phyloP scores from a whole-genome alignment of 2,797 vertebrate species.

The Brachyrhaphis roseni region DNA sequence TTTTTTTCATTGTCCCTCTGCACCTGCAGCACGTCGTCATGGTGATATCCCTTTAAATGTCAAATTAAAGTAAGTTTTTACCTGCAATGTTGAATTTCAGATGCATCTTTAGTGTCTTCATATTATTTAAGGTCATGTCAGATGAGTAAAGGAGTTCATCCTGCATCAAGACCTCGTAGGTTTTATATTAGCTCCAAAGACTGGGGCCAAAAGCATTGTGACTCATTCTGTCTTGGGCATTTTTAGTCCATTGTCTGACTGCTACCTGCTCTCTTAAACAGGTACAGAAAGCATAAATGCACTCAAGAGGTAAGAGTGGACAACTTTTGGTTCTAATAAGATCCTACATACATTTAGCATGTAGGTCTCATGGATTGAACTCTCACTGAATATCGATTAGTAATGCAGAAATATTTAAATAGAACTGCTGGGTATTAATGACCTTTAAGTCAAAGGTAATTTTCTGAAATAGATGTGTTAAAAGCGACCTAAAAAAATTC shows the following conservation, averaged over 20 bases:
- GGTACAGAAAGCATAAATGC: too few species aligned
- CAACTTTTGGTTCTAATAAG: not conserved
- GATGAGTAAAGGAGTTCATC: not conserved
- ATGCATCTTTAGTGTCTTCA: not conserved
- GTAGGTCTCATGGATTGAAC: not conserved
- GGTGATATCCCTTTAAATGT: not conserved
- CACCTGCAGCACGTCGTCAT: constrained; percentile 7
- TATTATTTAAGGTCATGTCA: constrained; percentile 5
- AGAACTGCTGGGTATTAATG: not conserved
- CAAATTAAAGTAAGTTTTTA: constrained; percentile 17
- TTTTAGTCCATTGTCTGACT: not conserved
- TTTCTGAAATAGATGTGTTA: not conserved
- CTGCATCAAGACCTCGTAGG: not conserved
- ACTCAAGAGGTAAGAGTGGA: not conserved
- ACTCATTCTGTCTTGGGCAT: constrained; percentile 1
- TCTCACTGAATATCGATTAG: not conserved
- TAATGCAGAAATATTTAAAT: not conserved
- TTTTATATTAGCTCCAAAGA: constrained; percentile 1
- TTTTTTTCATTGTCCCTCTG: not conserved
- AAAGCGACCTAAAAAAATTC: not conserved
- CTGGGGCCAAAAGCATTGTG: constrained; percentile 3
- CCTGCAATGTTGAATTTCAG: constrained; percentile 6
- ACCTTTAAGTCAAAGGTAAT: not conserved
- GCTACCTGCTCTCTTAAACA: not conserved
- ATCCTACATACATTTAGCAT: not conserved